Base-by-base conservation (phyloP, 2,113 vertebrate species). In the Hylia prasina region DNA sequence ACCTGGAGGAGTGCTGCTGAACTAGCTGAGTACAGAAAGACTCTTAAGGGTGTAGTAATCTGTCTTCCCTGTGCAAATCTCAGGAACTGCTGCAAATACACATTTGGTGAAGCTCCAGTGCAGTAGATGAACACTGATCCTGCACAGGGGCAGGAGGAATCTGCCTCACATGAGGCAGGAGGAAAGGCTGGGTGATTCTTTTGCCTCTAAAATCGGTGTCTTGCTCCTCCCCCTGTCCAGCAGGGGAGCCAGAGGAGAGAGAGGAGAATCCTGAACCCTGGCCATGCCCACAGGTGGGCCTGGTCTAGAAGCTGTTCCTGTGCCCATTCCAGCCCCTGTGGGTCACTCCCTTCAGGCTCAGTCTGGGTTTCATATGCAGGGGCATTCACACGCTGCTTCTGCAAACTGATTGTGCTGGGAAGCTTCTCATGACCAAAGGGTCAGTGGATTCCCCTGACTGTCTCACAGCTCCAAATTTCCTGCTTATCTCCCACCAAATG, bases 1-100 rank as follows among this genome's bases (percentile, higher is more conserved):
- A 89, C 91, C 93, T 97, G 91, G 80, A 90, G 87, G 39, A 68
- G 84, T 2, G 2, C 90, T 91, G 80, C 77, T 89, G 50, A 90
- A 94, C 63, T 53, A 51, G 53, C 61, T 1, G 23, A 56, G 66
- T 23, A 51, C 68, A 89, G 77, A 77, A 77, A 64, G 64, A 50
- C 24, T 54, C 76, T 78, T 68, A 47, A 77, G 76, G 83, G 30
- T 91, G 68, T 6, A 92, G 77, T 5, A 37, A 47, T 87, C 73
- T 51, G n/a, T 51, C 75, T 92, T 84, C 39, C 37, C 39, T 7
- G 17, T 30, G 79, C 48, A 72, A 66, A 75, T 39, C 70, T 82
- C 90, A 48, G 76, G 58, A 53, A 61, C 20, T 3, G 3, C 31
- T 63, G 86, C 87, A 91, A 76, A 90, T 20, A 37, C 5, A 28